Evolutionary conservation across 2,888 invertebrate genomes (phyloP).

Genomic region (Quadriops clusia): DNA sequence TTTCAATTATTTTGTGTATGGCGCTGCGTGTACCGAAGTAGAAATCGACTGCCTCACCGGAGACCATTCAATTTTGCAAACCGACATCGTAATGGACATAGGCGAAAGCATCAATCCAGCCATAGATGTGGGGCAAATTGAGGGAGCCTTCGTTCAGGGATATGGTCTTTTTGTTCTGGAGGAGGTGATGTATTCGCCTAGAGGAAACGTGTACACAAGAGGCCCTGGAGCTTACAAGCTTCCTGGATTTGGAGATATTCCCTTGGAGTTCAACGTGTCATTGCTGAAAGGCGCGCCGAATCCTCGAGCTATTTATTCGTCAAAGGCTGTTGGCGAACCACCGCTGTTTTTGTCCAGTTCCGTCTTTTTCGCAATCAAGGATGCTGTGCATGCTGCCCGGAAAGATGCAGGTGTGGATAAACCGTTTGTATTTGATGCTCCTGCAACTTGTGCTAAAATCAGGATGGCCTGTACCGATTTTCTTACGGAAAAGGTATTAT

Average conservation of each 20-base stretch:
- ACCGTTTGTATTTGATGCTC: constrained; percentile 61
- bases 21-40: constrained; percentile 77
- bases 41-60: constrained; percentile 92
- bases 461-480: constrained; percentile 81
- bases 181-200: constrained; percentile 76
- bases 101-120: constrained; percentile 89
- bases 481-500: constrained; percentile 69
- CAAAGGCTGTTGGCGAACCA: constrained; percentile 96
- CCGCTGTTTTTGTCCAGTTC: constrained; percentile 85
- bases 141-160: constrained; percentile 91
- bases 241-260: constrained; percentile 87
- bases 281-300: constrained; percentile 81
- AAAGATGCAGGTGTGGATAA: constrained; percentile 47
- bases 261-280: constrained; percentile 83
- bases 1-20: constrained; percentile 79
- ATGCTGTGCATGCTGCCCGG: constrained; percentile 72
- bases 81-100: constrained; percentile 95
- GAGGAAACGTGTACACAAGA: constrained; percentile 67
- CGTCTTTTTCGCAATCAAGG: constrained; percentile 80
- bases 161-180: constrained; percentile 87
- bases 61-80: constrained; percentile 77
- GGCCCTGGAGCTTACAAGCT: constrained; percentile 93
- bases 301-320: constrained; percentile 85
- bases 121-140: constrained; percentile 93
- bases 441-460: constrained; percentile 80